Evolutionary conservation across 2,797 vertebrate species (phyloP).

Genomic region (Artibeus lituratus): DNA sequence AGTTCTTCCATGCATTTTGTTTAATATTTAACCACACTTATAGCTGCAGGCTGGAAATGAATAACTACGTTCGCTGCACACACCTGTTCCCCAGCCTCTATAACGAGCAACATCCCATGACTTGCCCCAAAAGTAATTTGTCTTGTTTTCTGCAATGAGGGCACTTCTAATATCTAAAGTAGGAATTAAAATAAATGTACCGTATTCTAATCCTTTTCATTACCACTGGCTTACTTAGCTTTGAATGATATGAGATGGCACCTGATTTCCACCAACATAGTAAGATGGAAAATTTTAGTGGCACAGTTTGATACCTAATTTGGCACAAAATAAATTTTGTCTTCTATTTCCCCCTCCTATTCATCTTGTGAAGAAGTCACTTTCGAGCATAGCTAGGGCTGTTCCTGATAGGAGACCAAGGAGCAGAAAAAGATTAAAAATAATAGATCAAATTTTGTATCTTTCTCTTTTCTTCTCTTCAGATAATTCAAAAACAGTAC

Average conservation of each 20-base stretch:
- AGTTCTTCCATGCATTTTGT: conserved; percentile 46
- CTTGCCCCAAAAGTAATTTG: neutral
- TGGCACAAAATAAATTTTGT: conserved; percentile 57
- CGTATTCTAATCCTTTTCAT: conserved; percentile 49
- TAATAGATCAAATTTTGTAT: neutral
- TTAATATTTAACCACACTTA: conserved; percentile 60
- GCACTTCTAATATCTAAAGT: conserved; percentile 5
- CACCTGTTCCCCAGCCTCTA: neutral
- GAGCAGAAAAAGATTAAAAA: conserved; percentile 21
- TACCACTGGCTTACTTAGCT: conserved; percentile 15
- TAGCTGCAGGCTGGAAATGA: conserved; percentile 3
- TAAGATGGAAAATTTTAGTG: conserved; percentile 56
- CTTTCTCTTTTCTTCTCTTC: neutral
- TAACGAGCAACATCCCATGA: neutral
- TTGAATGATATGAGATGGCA: conserved; percentile 24
- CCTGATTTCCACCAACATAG: conserved; percentile 40
- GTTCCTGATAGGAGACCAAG: neutral
- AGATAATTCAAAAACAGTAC: neutral
- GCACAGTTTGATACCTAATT: conserved; percentile 65
- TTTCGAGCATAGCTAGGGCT: conserved; percentile 35
- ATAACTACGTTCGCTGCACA: neutral
- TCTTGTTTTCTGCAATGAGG: neutral
- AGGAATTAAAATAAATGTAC: conserved; percentile 59
- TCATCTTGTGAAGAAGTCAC: conserved; percentile 59
- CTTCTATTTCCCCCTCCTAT: neutral